These are phyloP conservation scores for Sebastes kiyomatsui DNA, from an alignment of 2,797 vertebrate genomes.

Conservation along the genomic window DNA sequence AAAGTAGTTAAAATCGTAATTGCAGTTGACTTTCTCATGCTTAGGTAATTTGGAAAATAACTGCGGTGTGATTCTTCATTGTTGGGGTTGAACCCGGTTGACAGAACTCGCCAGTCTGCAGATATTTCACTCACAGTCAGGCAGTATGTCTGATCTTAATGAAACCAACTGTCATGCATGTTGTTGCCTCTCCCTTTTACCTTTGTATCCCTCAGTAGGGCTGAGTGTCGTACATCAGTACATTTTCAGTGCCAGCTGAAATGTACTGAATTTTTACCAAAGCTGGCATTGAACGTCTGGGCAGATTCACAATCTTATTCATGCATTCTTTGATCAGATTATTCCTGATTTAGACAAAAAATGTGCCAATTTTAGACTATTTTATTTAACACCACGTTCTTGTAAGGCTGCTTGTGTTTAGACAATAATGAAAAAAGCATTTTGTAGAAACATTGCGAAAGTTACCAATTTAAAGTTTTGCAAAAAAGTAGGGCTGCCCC, in stretches of 20 bases:
- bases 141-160: not conserved
- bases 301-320: not conserved
- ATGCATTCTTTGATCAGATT: not conserved
- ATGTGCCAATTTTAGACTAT: too few species aligned
- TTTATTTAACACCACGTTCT: not conserved
- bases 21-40: constrained; percentile 29
- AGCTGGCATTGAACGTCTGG: not conserved
- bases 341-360: not conserved
- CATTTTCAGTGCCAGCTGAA: not conserved
- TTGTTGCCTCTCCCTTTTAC: not conserved
- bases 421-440: not conserved
- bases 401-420: not conserved
- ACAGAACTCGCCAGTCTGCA: not conserved
- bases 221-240: not conserved
- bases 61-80: not conserved
- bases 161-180: not conserved
- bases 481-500: not conserved
- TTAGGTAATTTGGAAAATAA: not conserved
- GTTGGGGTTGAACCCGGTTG: not conserved
- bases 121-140: not conserved
- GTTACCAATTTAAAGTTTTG: not conserved
- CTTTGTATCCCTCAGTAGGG: not conserved
- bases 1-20: constrained; percentile 22
- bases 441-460: not conserved
- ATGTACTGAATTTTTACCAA: not conserved